phyloP scores from a whole-genome alignment of 2,797 vertebrate genomes.

The Odontamblyopus lacepedii region DNA sequence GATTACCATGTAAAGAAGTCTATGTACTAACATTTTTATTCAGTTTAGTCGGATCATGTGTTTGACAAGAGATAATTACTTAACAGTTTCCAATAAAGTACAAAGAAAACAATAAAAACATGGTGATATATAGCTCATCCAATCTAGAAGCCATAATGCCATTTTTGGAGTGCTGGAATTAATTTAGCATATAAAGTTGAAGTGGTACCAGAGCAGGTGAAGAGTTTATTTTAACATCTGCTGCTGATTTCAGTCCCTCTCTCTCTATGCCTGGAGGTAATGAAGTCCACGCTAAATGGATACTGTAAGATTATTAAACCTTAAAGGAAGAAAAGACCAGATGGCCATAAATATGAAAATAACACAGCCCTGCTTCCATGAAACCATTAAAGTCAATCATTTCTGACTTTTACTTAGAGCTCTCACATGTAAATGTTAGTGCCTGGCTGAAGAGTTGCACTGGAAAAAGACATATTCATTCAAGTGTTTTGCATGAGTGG shows the following conservation, averaged over 20 bases:
- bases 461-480: conserved; percentile 32
- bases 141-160: conserved; percentile 21
- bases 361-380: conserved; percentile 61
- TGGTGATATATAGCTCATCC: conserved; percentile 12
- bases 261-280: conserved; percentile 64
- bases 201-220: conserved; percentile 60
- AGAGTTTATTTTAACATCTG: conserved; percentile 72
- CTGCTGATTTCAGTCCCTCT: conserved; percentile 63
- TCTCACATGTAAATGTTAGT: conserved; percentile 46
- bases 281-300: conserved; percentile 70
- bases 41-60: neutral
- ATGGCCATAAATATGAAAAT: conserved; percentile 67
- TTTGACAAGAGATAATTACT: neutral
- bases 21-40: neutral
- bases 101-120: conserved; percentile 20
- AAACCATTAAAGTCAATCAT: conserved; percentile 64
- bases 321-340: conserved; percentile 58
- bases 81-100: neutral
- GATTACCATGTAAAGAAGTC: neutral
- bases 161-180: conserved; percentile 42
- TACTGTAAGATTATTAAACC: conserved; percentile 75
- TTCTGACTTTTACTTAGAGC: conserved; percentile 55
- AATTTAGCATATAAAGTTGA: conserved; percentile 53
- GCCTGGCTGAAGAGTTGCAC: conserved; percentile 21
- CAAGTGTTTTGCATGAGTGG: conserved; percentile 32